Evolutionary conservation across 2,113 vertebrate species (phyloP).

Genomic region (Lophotis ruficrista): DNA sequence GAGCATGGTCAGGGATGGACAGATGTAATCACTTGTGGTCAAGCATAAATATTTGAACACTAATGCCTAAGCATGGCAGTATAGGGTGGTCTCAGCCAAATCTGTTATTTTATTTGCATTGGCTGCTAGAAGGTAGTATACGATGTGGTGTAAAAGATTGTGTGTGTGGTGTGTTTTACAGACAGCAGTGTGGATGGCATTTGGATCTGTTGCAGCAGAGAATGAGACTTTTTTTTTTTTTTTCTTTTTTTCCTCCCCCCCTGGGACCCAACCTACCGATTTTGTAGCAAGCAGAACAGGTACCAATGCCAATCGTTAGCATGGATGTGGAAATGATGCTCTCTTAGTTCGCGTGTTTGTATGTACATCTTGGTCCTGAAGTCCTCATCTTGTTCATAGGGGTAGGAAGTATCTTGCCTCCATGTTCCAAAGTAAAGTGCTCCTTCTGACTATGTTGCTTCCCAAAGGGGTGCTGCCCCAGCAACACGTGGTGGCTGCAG

Average conservation of each 20-base stretch:
- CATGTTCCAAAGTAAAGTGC: not conserved
- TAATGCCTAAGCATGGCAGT: not conserved
- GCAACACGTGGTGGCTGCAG: not conserved
- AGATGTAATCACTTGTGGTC: not conserved
- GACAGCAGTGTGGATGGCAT: not conserved
- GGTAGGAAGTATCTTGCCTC: not conserved
- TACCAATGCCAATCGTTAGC: fast-evolving
- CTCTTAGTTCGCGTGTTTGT: not conserved
- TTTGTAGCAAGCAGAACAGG: not conserved
- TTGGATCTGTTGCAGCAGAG: not conserved
- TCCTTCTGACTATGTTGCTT: not conserved
- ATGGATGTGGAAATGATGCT: not conserved
- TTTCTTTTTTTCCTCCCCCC: too few relatives aligned
- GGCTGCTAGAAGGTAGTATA: not conserved
- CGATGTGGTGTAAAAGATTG: not conserved
- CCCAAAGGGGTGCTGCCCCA: not conserved
- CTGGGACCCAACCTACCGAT: not conserved
- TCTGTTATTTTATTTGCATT: not conserved
- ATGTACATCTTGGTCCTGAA: not conserved
- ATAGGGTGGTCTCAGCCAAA: not conserved
- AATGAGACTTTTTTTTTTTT: not conserved
- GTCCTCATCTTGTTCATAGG: not conserved
- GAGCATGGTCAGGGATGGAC: not conserved
- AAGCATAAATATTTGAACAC: not conserved
- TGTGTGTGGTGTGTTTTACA: not conserved